A percentile compares a stretch with the other conserved stretches of the same genome.
Conservation (phyloP, 2,797 vertebrate genomes). For the Pangasius larnaudii region DNA sequence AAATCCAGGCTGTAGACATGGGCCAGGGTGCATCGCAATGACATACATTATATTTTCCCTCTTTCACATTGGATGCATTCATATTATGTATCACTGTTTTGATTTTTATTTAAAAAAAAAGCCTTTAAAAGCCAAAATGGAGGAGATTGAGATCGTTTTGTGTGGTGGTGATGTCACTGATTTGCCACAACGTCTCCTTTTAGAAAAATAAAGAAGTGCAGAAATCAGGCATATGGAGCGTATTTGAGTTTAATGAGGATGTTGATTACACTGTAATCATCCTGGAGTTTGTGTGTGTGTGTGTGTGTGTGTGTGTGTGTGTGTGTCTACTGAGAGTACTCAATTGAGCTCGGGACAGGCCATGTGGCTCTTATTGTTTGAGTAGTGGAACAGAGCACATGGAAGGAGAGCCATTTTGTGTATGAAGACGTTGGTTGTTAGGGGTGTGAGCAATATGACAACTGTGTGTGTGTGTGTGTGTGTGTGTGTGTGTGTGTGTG, state of each 20-base stretch:
- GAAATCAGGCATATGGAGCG: constrained; percentile 45
- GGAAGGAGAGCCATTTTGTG: constrained; percentile 32
- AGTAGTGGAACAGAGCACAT: constrained; percentile 37
- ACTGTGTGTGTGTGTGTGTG: not conserved
- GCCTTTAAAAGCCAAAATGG: not conserved
- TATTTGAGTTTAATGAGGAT: constrained; percentile 52
- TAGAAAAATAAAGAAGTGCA: constrained; percentile 16
- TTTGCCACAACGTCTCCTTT: constrained; percentile 6
- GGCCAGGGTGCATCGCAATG: not conserved
- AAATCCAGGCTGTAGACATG: not conserved
- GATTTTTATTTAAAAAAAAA: no score
- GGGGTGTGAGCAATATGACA: not conserved
- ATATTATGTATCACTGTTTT: no score
- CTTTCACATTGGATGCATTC: not conserved
- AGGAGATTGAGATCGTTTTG: not conserved
- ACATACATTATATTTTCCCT: not conserved
- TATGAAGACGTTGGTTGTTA: not conserved
- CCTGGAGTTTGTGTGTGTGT: constrained; percentile 42
- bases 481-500: constrained; percentile 1
- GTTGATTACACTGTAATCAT: constrained; percentile 45
- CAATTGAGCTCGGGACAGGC: constrained; percentile 16
- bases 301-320: constrained; percentile 43
- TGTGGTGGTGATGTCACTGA: not conserved
- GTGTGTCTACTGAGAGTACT: not conserved
- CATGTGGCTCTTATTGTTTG: constrained; percentile 55